Base-by-base conservation (phyloP, 2,113 vertebrate species). In the Cyrtonyx montezumae region DNA sequence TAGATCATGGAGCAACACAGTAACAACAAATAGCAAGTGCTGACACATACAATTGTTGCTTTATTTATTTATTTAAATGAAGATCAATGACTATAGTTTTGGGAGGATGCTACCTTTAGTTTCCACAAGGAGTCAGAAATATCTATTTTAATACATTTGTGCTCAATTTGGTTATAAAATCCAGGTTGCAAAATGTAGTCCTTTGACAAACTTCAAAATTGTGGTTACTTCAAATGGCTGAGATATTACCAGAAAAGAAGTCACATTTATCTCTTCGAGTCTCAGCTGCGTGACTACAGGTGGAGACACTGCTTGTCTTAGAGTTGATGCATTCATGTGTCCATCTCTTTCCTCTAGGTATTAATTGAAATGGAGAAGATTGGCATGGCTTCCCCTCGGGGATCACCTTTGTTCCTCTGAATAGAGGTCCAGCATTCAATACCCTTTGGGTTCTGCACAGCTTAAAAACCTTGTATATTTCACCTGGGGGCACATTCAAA, bases 381-480 rank as follows among this genome's bases (percentile, higher is more conserved):
- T 92, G 87, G 25, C 78, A 94, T 95, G 55, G 63, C 76, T 94
- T 92, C 63, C 45, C 49, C 69, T 87, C 6, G 67, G 81, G 87
- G 58, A 43, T 91, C 69, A 79, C 66, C 80, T 94, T 92, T 94
- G 59, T 79, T 68, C 66, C 85, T 74, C 67, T 80, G 66, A 49
- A 84, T 75, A 40, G 37, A 92, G 49, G 82, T 25, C 8, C 88
- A 71, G 28, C 73, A 79, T 94, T 91, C 79, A 86, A 66, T 84
- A 66, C 22, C 3, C 45, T 90, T 78, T 26, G 34, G 56, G 46
- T 53, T 62, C 71, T 86, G 55, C 42, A 59, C 20, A 77, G 36
- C 48, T 88, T 93, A 73, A 94, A 87, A 92, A 4, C 37, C 36
- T 81, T 75, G 48, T n/a, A 26, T 78, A 37, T 91, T 95, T 96